Percentiles rank a stretch among this genome's conserved stretches.
phyloP scores from a whole-genome alignment of 2,797 vertebrate species.

The Chaetophractus vellerosus region DNA sequence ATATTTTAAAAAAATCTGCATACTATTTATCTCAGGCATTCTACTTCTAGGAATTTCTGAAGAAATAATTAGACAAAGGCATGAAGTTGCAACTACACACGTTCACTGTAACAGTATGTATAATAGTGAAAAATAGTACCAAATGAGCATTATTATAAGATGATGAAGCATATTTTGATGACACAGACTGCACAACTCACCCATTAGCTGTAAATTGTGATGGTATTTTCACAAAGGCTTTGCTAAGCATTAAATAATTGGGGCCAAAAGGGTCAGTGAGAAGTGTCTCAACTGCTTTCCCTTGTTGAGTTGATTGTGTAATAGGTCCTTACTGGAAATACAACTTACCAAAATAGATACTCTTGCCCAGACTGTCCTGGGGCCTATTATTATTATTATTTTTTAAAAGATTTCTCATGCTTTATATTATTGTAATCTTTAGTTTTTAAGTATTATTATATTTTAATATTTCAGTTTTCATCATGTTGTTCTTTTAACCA shows the following conservation, averaged over 20 bases:
- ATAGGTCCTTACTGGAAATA: background rate
- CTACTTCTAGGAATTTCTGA: conserved; percentile 40
- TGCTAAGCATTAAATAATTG: background rate
- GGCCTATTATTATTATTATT: background rate
- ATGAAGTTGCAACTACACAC: background rate
- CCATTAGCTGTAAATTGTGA: background rate
- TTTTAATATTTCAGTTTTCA: too few relatives aligned
- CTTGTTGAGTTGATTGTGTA: background rate
- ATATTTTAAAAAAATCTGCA: background rate
- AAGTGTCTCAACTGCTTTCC: conserved; percentile 5
- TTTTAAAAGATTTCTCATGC: too few relatives aligned
- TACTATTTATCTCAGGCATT: background rate
- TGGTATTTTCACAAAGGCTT: conserved; percentile 5
- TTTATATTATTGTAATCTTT: too few relatives aligned
- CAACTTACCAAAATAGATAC: background rate
- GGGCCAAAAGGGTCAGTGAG: conserved; percentile 4
- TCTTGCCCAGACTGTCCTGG: background rate
- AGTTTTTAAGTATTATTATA: too few relatives aligned
- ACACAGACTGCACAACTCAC: background rate
- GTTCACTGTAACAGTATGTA: background rate
- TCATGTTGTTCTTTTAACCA: too few relatives aligned
- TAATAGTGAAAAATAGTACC: background rate
- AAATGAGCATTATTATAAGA: background rate
- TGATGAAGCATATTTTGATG: background rate
- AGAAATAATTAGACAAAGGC: conserved; percentile 54